Base-by-base conservation (phyloP, 2,113 vertebrate species). In the Nycticryphes semicollaris region DNA sequence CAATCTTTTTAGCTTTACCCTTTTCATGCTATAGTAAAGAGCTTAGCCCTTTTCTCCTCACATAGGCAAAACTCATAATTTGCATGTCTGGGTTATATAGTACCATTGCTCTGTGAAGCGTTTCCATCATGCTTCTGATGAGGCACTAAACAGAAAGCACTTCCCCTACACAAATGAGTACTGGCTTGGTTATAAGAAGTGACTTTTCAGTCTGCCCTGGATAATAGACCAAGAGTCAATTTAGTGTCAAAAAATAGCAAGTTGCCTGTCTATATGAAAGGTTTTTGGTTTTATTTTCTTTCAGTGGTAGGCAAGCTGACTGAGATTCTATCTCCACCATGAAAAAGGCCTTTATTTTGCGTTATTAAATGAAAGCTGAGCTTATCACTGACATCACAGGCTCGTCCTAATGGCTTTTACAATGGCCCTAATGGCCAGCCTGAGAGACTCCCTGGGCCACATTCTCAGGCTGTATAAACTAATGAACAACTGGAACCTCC, bases 361-460 rank as follows among this genome's bases (percentile, higher is more conserved):
- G 50, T 95, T 95, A 95, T 94, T 95, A 95, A 95, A 95, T 83
- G 94, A 95, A 96, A 97, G 39, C 77, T 80, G 92, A 97, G 89
- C 90, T 92, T 96, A 96, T 94, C 84, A 82, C 66, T 94, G 69
- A 82, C 86, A 96, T 95, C 90, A 73, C 70, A 67, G 59, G 53
- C 69, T 81, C 54, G 66, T 41, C 28, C 57, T 94, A 93, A 92
- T 90, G 83, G 81, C 89, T 94, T 91, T 97, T 93, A 91, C 77
- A 94, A 84, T n/a, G 14, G 66, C 47, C 73, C 12, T 95, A 94
- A 95, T 85, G 81, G 70, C 66, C 45, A 92, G 90, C 37, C 70
- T 94, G 86, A 92, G 66, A 96, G 80, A 93, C 35, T 84, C n/a
- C 62, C 66, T 82, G 37, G 62, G 74, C 80, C 74, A 89, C 70